Percentiles rank a stretch among this genome's conserved stretches.
phyloP scores from a whole-genome alignment of 2,888 invertebrate species.

The Xylocampa areola region DNA sequence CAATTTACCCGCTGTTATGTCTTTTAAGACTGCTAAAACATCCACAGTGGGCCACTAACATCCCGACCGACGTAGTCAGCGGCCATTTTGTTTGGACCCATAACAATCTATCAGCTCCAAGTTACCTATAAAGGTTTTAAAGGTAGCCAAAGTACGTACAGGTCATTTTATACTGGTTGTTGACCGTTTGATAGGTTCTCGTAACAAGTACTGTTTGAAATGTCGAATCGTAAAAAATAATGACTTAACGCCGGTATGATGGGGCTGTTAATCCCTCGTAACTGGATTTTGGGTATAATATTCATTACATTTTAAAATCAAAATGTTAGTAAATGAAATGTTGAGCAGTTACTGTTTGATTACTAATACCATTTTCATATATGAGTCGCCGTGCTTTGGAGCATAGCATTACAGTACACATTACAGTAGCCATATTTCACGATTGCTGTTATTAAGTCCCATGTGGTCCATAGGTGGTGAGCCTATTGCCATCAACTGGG shows the following conservation, averaged over 20 bases:
- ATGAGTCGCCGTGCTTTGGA: too few species aligned
- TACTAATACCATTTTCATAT: too few species aligned
- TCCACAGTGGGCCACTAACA: conserved; percentile 52
- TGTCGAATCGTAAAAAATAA: conserved; percentile 67
- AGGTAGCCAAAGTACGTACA: conserved; percentile 24
- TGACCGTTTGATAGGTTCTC: conserved; percentile 60
- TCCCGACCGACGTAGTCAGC: conserved; percentile 47
- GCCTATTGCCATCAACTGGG: too few species aligned
- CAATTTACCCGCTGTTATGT: conserved; percentile 50
- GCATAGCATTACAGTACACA: too few species aligned
- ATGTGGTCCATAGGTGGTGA: too few species aligned
- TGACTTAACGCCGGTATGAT: conserved; percentile 51
- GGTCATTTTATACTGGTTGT: conserved; percentile 52
- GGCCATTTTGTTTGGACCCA: conserved; percentile 48
- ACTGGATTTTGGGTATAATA: conserved; percentile 21
- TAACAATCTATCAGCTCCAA: conserved; percentile 20
- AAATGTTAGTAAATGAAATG: neutral
- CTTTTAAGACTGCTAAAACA: conserved; percentile 57
- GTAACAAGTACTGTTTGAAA: conserved; percentile 64
- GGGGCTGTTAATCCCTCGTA: conserved; percentile 51
- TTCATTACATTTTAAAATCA: conserved; percentile 3
- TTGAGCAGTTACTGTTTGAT: too few species aligned
- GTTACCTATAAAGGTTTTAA: conserved; percentile 7
- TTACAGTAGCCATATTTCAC: too few species aligned
- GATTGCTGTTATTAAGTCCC: too few species aligned